Evolutionary conservation across 2,797 vertebrate genomes (phyloP).

Genomic region (Melanotaenia trifasciata): DNA sequence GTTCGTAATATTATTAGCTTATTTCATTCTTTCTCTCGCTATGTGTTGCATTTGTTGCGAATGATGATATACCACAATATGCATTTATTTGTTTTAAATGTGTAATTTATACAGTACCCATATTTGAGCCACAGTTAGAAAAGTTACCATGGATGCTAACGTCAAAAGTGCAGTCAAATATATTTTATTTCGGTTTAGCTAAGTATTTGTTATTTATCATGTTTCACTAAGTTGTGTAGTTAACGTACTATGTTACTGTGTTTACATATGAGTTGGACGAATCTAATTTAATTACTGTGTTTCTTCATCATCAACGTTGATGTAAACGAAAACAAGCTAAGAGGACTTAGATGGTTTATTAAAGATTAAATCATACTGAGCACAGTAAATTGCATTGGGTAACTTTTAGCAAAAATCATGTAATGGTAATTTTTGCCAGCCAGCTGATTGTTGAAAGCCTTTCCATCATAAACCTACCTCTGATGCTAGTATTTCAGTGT

Average conservation of each 20-base stretch:
- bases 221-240: not conserved
- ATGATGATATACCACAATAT: not conserved
- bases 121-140: not conserved
- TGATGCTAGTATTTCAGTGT: not conserved
- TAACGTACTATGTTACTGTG: not conserved
- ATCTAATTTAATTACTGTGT: not conserved
- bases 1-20: not conserved
- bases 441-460: not conserved
- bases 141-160: not conserved
- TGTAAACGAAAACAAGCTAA: not conserved
- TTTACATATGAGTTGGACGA: not conserved
- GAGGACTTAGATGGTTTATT: not conserved
- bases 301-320: not conserved
- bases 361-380: not conserved
- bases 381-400: not conserved
- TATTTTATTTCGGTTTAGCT: not conserved
- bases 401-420: not conserved
- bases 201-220: not conserved
- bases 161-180: not conserved
- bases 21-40: not conserved
- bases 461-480: not conserved
- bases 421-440: not conserved
- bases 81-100: not conserved
- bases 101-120: not conserved
- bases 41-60: not conserved